A percentile compares a stretch with the other conserved stretches of the same genome.
Evolutionary conservation across 53 echinoderm and acorn worm species (phyloP).

Genomic region (Arbacia lixula): DNA sequence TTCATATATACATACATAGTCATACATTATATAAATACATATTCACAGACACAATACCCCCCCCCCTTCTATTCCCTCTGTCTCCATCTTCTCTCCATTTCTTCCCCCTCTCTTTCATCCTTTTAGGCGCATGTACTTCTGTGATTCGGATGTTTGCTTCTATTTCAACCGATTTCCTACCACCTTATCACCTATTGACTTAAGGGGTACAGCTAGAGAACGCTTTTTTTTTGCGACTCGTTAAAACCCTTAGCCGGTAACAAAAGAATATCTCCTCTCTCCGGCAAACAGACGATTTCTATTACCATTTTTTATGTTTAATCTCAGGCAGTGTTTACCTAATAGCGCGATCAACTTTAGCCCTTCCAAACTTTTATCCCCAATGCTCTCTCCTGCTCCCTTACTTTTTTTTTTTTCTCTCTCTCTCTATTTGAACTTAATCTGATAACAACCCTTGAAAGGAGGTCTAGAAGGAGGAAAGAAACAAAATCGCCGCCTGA

Average conservation of each 20-base stretch:
- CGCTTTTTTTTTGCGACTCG: too few relatives aligned
- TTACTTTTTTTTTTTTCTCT: too few relatives aligned
- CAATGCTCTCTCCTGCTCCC: too few relatives aligned
- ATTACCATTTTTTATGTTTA: slow-evolving; percentile 46
- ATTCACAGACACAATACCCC: too few relatives aligned
- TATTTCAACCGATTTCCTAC: neutral
- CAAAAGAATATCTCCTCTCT: slow-evolving; percentile 17
- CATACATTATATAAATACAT: too few relatives aligned
- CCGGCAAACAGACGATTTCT: slow-evolving; percentile 57
- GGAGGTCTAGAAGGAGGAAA: too few relatives aligned
- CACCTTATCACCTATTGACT: slow-evolving; percentile 19
- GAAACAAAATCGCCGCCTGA: neutral
- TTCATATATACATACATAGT: too few relatives aligned
- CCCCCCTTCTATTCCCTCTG: neutral
- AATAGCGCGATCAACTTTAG: slow-evolving; percentile 39
- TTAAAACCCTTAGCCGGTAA: too few relatives aligned
- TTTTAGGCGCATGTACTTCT: neutral
- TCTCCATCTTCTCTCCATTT: neutral
- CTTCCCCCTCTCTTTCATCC: neutral
- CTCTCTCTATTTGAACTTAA: too few relatives aligned
- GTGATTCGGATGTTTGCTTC: slow-evolving; percentile 37
- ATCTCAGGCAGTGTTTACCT: slow-evolving; percentile 44
- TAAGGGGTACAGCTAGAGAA: too few relatives aligned
- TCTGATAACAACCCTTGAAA: too few relatives aligned
- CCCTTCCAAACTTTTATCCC: too few relatives aligned